phyloP scores from a whole-genome alignment of 2,797 vertebrate species.

The Sternarchorhynchus goeldii region DNA sequence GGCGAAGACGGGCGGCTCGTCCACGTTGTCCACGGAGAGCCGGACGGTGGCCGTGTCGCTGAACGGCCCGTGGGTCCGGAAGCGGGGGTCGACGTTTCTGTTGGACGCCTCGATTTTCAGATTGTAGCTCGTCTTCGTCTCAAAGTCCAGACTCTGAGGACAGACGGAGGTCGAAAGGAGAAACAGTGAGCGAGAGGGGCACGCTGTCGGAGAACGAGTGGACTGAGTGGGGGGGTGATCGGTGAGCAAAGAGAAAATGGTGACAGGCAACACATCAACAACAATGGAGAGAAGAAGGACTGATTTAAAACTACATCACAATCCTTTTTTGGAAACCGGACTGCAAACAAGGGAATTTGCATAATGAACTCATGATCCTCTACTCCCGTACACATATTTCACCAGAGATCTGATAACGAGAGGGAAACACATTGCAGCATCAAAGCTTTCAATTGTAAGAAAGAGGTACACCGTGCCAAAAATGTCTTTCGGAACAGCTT shows the following conservation, averaged over 20 bases:
- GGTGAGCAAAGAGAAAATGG: no score
- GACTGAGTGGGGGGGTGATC: no score
- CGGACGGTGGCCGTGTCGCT: slow-evolving; percentile 83
- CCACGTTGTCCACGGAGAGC: slow-evolving; percentile 84
- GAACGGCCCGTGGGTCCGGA: slow-evolving; percentile 81
- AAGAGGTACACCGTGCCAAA: slow-evolving; percentile 49
- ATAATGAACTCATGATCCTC: slow-evolving; percentile 30
- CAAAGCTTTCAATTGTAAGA: slow-evolving; percentile 51
- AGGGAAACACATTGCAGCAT: slow-evolving; percentile 9
- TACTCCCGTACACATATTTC: slow-evolving; percentile 21
- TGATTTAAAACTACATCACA: neutral
- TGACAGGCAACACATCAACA: neutral
- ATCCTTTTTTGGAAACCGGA: slow-evolving; percentile 10
- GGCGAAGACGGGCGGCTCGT: slow-evolving; percentile 83
- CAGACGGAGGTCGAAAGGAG: neutral
- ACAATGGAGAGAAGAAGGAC: neutral
- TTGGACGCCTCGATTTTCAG: slow-evolving; percentile 85
- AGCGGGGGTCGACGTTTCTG: slow-evolving; percentile 79
- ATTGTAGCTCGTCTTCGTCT: slow-evolving; percentile 84
- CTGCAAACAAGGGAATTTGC: slow-evolving; percentile 1
- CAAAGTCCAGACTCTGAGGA: slow-evolving; percentile 83
- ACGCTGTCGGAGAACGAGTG: no score
- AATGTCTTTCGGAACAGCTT: slow-evolving; percentile 53
- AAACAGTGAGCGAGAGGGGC: neutral
- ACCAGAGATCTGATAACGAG: neutral